Percentiles rank a stretch among this genome's conserved stretches.
phyloP scores from a whole-genome alignment of 2,888 invertebrate genomes.

The Lepetodrilus schrolli region DNA sequence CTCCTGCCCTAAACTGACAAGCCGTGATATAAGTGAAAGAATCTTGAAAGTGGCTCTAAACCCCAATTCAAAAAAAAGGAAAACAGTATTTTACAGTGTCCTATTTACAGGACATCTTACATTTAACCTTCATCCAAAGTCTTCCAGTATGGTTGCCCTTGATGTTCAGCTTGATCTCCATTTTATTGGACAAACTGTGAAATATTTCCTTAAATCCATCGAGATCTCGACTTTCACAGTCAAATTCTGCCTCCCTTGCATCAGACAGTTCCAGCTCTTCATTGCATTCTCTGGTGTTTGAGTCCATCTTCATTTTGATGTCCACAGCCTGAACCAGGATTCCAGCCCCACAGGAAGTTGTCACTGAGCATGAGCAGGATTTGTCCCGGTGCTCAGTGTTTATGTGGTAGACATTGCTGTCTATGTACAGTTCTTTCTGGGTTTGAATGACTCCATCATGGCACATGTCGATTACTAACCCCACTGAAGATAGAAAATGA shows the following conservation, averaged over 20 bases:
- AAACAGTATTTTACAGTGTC: too few species aligned
- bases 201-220: neutral
- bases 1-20: too few species aligned
- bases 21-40: too few species aligned
- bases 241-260: neutral
- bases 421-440: neutral
- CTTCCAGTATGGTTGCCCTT: conserved; percentile 4
- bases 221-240: conserved; percentile 9
- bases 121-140: conserved; percentile 21
- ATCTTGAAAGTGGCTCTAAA: too few species aligned
- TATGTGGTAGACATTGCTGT: conserved; percentile 18
- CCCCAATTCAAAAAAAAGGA: too few species aligned
- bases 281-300: neutral
- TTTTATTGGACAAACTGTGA: neutral
- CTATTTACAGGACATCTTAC: too few species aligned
- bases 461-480: conserved; percentile 10
- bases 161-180: neutral
- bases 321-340: conserved; percentile 29
- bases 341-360: conserved; percentile 21
- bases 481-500: neutral
- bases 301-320: neutral
- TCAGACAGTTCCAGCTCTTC: conserved; percentile 9
- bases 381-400: neutral
- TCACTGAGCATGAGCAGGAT: conserved; percentile 11
- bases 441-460: conserved; percentile 11